A percentile compares a stretch with the other conserved stretches of the same genome.
Conservation (phyloP, 2,888 invertebrate genomes). For the Andrena hattorfiana region DNA sequence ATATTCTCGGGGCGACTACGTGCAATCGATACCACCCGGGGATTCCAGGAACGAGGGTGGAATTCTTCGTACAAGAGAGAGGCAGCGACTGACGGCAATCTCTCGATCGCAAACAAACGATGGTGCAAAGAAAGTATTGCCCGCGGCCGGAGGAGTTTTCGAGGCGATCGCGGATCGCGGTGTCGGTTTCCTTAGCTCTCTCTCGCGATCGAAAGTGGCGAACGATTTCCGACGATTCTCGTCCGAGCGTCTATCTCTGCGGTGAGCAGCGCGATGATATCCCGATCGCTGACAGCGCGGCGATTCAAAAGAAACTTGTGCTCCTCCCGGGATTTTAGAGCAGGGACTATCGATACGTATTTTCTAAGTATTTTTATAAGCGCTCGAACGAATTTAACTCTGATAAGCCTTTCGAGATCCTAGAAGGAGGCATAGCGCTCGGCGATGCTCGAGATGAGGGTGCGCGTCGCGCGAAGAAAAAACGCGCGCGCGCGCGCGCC, state of each 20-base stretch:
- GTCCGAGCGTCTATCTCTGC: conserved; percentile 11
- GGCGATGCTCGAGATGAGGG: conserved; percentile 5
- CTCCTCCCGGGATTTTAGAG: neutral
- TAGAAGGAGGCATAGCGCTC: conserved; percentile 3
- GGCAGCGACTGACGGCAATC: conserved; percentile 1
- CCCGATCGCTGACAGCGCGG: neutral
- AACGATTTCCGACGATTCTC: neutral
- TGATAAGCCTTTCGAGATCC: conserved; percentile 3
- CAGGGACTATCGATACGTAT: conserved; percentile 31
- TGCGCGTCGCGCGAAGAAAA: neutral
- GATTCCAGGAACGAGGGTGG: conserved; percentile 68
- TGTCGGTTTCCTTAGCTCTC: conserved; percentile 19
- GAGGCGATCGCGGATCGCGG: conserved; percentile 48
- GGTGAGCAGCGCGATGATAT: conserved; percentile 4
- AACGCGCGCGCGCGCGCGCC: neutral
- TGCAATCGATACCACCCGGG: conserved; percentile 70
- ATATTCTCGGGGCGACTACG: conserved; percentile 56
- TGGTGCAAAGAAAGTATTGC: conserved; percentile 19
- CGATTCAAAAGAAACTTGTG: neutral
- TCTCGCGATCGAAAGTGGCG: conserved; percentile 7
- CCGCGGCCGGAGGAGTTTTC: conserved; percentile 10
- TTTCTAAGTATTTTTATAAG: conserved; percentile 62
- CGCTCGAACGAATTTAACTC: conserved; percentile 17
- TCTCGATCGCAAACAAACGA: conserved; percentile 57
- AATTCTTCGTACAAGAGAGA: conserved; percentile 38